Evolutionary conservation across 1,140 invertebrate species (phyloP).

Genomic region (Macrocentrus cingulum): DNA sequence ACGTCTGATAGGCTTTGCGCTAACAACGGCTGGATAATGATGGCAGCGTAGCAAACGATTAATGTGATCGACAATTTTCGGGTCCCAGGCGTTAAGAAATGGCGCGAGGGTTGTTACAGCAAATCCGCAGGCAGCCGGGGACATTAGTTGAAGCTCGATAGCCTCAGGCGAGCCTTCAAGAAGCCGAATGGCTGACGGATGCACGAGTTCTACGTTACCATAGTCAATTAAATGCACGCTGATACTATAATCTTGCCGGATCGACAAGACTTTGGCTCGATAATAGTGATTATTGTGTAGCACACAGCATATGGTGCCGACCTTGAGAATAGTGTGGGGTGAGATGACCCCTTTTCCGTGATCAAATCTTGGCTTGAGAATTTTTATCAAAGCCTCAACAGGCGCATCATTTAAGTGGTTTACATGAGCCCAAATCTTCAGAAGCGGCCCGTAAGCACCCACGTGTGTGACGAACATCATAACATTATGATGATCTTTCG

Average conservation of each 20-base stretch:
- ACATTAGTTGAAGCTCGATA: constrained; percentile 53
- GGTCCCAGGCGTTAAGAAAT: constrained; percentile 56
- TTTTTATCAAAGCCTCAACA: constrained; percentile 61
- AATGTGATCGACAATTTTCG: constrained; percentile 55
- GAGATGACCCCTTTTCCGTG: constrained; percentile 48
- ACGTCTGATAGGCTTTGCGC: neutral
- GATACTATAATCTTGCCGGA: constrained; percentile 55
- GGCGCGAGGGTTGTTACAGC: constrained; percentile 61
- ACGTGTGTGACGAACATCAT: constrained; percentile 66
- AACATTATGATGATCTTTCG: constrained; percentile 26
- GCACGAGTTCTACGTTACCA: constrained; percentile 66
- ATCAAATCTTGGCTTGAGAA: constrained; percentile 55
- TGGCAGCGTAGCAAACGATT: constrained; percentile 57
- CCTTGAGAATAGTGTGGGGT: constrained; percentile 48
- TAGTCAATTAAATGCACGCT: constrained; percentile 72
- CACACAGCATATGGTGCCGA: constrained; percentile 64
- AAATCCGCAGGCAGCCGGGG: constrained; percentile 62
- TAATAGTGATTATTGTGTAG: constrained; percentile 67
- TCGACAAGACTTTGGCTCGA: constrained; percentile 61
- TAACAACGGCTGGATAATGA: constrained; percentile 46
- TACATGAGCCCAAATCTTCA: constrained; percentile 69
- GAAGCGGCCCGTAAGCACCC: constrained; percentile 64
- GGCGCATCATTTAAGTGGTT: constrained; percentile 61
- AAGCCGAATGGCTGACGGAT: constrained; percentile 60
- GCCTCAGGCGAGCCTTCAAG: constrained; percentile 58